Conservation (phyloP, 2,113 vertebrate species). For the Sebastes schlegelii region DNA sequence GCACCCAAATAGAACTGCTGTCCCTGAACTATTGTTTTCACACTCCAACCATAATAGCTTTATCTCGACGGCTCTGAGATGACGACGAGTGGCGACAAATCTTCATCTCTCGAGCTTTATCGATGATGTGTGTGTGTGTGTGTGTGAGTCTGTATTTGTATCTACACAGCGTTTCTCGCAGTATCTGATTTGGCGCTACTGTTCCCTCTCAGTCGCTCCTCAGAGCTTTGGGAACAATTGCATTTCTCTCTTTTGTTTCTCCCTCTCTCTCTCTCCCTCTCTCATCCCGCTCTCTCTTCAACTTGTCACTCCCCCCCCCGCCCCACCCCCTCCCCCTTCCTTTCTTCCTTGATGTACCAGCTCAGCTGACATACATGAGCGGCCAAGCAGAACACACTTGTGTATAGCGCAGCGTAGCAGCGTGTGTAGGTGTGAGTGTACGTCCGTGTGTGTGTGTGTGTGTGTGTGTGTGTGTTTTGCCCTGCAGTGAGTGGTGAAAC, state of each 20-base stretch:
- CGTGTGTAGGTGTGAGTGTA: slow-evolving; percentile 33
- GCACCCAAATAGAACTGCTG: slow-evolving; percentile 48
- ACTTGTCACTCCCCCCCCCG: slow-evolving; percentile 51
- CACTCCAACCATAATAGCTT: slow-evolving; percentile 65
- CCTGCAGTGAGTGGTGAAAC: slow-evolving; percentile 73
- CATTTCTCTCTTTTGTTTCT: slow-evolving; percentile 68
- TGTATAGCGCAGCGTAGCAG: slow-evolving; percentile 61
- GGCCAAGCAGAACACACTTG: slow-evolving; percentile 75
- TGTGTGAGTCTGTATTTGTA: slow-evolving; percentile 56
- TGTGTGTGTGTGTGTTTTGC: slow-evolving; percentile 40
- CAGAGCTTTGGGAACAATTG: slow-evolving; percentile 73
- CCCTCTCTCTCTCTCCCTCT: slow-evolving; percentile 30
- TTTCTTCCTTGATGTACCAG: slow-evolving; percentile 67
- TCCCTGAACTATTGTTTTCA: slow-evolving; percentile 71
- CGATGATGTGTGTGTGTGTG: slow-evolving; percentile 32
- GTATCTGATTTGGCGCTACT: slow-evolving; percentile 73
- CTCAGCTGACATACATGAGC: slow-evolving; percentile 74
- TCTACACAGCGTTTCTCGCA: slow-evolving; percentile 48
- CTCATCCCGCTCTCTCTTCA: slow-evolving; percentile 53
- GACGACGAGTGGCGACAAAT: slow-evolving; percentile 72
- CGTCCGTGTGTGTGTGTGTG: slow-evolving; percentile 11
- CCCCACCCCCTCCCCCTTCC: background rate
- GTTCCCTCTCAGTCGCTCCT: slow-evolving; percentile 54
- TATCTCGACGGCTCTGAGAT: slow-evolving; percentile 73
- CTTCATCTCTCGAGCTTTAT: slow-evolving; percentile 48